Evolutionary conservation across 2,797 vertebrate genomes (phyloP).

Genomic region (Capromys pilorides): DNA sequence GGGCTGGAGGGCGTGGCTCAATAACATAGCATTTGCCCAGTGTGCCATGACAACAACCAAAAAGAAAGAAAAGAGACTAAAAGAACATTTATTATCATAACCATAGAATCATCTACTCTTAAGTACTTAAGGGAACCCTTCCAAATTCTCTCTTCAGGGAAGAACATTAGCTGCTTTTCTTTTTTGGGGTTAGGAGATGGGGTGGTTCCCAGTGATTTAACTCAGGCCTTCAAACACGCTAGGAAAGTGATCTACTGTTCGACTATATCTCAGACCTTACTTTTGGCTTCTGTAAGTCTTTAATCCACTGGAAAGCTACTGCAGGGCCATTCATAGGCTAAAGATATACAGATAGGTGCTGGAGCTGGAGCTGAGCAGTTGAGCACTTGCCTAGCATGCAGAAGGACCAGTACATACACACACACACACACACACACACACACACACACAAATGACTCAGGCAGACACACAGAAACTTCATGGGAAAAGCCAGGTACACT

Average conservation of each 20-base stretch:
- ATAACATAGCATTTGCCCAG: background rate
- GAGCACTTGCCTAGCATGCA: background rate
- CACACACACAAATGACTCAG: background rate
- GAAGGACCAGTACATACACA: background rate
- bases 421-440: background rate
- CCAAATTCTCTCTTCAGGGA: background rate
- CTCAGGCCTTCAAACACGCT: background rate
- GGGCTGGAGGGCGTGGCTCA: background rate
- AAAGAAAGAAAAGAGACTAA: background rate
- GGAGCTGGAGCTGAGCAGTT: background rate
- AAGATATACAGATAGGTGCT: background rate
- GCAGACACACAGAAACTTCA: background rate
- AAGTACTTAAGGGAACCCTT: background rate
- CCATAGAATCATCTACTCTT: background rate
- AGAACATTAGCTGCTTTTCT: background rate
- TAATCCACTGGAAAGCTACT: background rate
- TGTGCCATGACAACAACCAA: background rate
- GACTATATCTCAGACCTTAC: background rate
- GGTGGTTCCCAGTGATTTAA: background rate
- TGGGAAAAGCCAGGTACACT: background rate
- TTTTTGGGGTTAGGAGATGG: background rate
- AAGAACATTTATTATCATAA: background rate
- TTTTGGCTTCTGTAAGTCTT: background rate
- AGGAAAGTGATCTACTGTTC: background rate
- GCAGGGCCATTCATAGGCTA: no score